Percentiles rank a stretch among this genome's conserved stretches.
These are phyloP conservation scores for Drosophila mojavensis DNA, from an alignment of 1,140 invertebrate species.

Conservation along the genomic window DNA sequence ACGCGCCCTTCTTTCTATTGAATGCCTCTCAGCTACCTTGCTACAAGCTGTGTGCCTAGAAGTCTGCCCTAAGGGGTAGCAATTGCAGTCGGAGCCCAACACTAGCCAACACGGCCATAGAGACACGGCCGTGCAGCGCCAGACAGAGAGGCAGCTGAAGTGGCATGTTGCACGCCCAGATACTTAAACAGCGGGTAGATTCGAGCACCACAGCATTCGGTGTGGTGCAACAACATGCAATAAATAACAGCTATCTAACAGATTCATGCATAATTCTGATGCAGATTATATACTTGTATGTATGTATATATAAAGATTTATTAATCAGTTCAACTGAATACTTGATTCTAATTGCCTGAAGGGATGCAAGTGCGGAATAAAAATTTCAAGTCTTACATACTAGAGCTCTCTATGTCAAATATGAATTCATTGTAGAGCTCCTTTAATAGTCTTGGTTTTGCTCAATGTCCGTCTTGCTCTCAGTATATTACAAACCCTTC, in stretches of 20 bases:
- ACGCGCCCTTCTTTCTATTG: conserved; percentile 53
- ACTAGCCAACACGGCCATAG: no score
- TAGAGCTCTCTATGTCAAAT: no score
- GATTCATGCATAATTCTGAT: background rate
- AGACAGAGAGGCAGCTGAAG: conserved; percentile 38
- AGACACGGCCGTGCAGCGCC: background rate
- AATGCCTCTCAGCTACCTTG: conserved; percentile 34
- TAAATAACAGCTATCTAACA: conserved; percentile 9
- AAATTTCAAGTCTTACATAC: no score
- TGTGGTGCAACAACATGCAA: conserved; percentile 21
- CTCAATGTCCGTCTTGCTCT: no score
- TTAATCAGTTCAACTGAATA: background rate
- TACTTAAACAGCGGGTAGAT: conserved; percentile 29
- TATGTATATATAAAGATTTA: no score
- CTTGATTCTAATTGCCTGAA: background rate
- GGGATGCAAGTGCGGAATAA: no score
- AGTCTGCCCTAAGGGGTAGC: conserved; percentile 5
- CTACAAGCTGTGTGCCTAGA: conserved; percentile 39
- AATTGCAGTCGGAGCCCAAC: background rate
- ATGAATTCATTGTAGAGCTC: no score
- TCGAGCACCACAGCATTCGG: background rate
- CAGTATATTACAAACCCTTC: no score
- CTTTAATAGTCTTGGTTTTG: no score
- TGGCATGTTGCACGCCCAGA: conserved; percentile 37
- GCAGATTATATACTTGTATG: no score